phyloP scores from a whole-genome alignment of 2,797 vertebrate species.

The Pachyuromys duprasi region DNA sequence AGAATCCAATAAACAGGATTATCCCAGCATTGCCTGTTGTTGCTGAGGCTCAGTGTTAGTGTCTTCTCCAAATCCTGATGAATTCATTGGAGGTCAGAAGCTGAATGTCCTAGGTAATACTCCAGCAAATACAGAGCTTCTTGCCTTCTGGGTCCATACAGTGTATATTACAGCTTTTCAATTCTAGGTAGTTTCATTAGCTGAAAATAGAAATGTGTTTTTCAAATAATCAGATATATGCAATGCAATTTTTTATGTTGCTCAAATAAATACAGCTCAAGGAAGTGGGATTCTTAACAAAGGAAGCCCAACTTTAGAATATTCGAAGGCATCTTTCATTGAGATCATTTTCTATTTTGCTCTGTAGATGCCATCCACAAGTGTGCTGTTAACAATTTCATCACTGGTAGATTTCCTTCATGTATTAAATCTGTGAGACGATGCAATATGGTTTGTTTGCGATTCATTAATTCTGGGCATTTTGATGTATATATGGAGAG shows the following conservation, averaged over 20 bases:
- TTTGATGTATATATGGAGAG: not conserved
- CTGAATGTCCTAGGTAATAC: not conserved
- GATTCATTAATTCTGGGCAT: constrained; percentile 1
- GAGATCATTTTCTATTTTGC: not conserved
- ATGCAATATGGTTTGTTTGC: not conserved
- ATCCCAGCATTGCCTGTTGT: not conserved
- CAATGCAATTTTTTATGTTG: not conserved
- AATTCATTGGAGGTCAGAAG: not conserved
- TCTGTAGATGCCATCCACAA: not conserved
- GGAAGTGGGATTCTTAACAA: not conserved
- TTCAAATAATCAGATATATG: not conserved
- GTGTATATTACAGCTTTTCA: not conserved
- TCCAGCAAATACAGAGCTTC: not conserved
- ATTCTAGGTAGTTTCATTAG: not conserved
- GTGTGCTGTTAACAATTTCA: not conserved
- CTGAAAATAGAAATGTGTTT: not conserved
- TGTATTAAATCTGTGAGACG: not conserved
- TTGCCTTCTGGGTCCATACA: not conserved
- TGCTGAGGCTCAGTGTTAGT: not conserved
- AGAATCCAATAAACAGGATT: not conserved
- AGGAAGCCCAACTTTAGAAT: not conserved
- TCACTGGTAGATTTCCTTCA: not conserved
- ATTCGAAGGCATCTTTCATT: not conserved
- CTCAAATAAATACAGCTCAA: not conserved
- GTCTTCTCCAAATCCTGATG: not conserved